phyloP scores from a whole-genome alignment of 2,888 invertebrate genomes.

The Scotopteryx bipunctaria region DNA sequence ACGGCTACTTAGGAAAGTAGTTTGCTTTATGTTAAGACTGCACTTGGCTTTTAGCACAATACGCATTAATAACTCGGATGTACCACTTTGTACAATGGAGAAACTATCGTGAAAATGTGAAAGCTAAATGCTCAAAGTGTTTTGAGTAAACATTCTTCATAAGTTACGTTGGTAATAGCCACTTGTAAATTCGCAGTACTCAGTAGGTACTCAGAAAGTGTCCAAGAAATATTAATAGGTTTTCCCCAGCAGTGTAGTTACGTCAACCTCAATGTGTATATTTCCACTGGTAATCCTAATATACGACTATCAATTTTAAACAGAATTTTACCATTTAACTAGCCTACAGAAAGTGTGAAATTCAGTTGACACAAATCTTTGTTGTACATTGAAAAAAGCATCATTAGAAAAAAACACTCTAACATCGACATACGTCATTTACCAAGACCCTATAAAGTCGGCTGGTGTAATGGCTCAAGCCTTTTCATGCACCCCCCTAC shows the following conservation, averaged over 20 bases:
- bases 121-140: constrained; percentile 5
- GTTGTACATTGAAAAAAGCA: neutral
- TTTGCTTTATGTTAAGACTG: constrained; percentile 50
- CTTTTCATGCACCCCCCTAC: constrained; percentile 65
- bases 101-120: constrained; percentile 31
- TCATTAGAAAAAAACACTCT: neutral
- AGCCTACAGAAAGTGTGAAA: no score
- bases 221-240: no score
- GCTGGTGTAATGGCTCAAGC: constrained; percentile 69
- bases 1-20: constrained; percentile 33
- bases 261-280: no score
- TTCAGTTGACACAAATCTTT: no score
- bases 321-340: no score
- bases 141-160: neutral
- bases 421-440: constrained; percentile 28
- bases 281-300: no score
- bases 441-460: constrained; percentile 52
- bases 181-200: no score
- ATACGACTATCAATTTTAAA: no score
- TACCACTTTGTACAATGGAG: constrained; percentile 37
- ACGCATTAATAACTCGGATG: constrained; percentile 48
- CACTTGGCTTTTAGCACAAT: constrained; percentile 51
- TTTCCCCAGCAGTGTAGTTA: no score
- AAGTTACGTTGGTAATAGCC: no score
- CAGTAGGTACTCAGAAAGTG: no score